Conservation (phyloP, 2,113 vertebrate genomes). For the Crotalus horridus region DNA sequence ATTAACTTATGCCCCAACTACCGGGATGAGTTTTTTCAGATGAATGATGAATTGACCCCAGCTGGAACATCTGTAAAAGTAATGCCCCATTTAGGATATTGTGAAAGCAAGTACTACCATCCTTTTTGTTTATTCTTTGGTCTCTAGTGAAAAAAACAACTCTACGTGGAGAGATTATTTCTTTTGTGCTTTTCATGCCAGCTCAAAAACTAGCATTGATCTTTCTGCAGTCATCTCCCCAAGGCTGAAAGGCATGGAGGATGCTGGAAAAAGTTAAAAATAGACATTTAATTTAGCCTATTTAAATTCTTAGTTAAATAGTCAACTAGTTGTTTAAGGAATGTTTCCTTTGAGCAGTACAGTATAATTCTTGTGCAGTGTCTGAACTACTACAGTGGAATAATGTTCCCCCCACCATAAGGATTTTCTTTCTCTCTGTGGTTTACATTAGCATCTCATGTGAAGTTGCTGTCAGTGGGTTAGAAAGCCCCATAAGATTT, state of each 20-base stretch:
- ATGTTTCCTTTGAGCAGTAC: background rate
- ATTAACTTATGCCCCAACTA: background rate
- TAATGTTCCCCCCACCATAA: background rate
- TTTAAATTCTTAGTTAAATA: background rate
- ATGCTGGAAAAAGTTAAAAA: background rate
- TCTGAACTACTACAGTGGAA: background rate
- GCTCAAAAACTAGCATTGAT: background rate
- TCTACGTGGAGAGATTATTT: background rate
- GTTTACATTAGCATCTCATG: background rate
- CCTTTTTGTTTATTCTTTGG: background rate
- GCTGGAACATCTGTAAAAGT: background rate
- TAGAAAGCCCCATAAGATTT: background rate
- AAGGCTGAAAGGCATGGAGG: background rate
- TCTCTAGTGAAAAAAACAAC: background rate
- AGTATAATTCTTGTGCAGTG: background rate
- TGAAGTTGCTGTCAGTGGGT: background rate
- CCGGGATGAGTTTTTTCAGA: background rate
- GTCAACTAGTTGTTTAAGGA: too few species aligned
- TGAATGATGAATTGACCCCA: background rate
- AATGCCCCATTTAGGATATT: background rate
- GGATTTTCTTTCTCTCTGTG: background rate
- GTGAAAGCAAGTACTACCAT: background rate
- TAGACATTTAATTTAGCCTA: background rate
- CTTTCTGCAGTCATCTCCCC: background rate
- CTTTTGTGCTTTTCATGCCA: background rate